Percentiles rank a stretch among this genome's conserved stretches.
These are phyloP conservation scores for Drosophila murphyi DNA, from an alignment of 1,140 invertebrate genomes.

Conservation along the genomic window DNA sequence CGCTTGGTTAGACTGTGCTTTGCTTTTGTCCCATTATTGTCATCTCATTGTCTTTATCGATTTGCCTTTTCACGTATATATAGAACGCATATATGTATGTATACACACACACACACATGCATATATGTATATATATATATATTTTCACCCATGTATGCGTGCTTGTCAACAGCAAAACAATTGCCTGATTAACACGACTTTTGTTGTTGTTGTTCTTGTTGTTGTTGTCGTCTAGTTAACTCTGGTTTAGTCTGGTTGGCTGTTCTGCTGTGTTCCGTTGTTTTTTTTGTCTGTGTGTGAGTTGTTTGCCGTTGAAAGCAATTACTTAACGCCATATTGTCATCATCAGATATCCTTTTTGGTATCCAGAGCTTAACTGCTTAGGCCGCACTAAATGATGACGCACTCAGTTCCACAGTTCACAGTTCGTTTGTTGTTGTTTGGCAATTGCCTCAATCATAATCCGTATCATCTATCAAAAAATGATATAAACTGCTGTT, in stretches of 20 bases:
- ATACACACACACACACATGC: not conserved
- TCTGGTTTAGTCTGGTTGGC: slow-evolving; percentile 7
- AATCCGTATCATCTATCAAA: no score
- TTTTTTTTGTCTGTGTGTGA: not conserved
- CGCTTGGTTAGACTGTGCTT: slow-evolving; percentile 7
- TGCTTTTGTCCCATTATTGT: slow-evolving; percentile 37
- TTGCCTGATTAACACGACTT: no score
- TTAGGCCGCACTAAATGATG: not conserved
- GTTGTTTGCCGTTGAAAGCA: not conserved
- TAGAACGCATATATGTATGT: not conserved
- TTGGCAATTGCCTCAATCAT: not conserved
- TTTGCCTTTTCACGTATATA: slow-evolving; percentile 7
- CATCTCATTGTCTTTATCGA: slow-evolving; percentile 41
- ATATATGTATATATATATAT: not conserved
- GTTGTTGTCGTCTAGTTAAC: slow-evolving; percentile 10
- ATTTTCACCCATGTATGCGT: not conserved
- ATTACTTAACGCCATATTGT: not conserved
- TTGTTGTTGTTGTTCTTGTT: not conserved
- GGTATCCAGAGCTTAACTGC: not conserved
- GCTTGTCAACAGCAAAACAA: not conserved
- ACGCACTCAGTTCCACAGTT: not conserved
- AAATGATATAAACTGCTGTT: no score
- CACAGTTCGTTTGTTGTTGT: not conserved
- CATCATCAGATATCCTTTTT: not conserved
- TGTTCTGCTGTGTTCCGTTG: no score